Percentiles rank a stretch among this genome's conserved stretches.
These are phyloP conservation scores for Oenanthe oenanthe DNA, from an alignment of 2,113 vertebrate genomes.

Conservation along the genomic window DNA sequence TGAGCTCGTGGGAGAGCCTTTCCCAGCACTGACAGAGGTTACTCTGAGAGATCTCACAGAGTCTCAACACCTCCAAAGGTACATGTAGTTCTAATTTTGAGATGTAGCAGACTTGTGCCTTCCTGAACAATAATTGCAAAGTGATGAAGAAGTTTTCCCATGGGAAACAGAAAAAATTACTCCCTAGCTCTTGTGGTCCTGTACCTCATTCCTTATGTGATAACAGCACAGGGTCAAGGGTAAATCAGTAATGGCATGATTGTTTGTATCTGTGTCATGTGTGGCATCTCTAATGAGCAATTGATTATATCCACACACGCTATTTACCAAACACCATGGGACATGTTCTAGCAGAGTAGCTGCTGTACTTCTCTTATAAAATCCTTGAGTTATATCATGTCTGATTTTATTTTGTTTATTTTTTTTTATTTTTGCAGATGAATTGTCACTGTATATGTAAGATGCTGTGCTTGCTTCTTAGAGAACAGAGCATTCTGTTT, in stretches of 20 bases:
- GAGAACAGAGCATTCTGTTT: not conserved
- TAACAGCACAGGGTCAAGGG: not conserved
- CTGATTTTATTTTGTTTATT: not conserved
- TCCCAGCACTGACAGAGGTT: not conserved
- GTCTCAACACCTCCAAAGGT: not conserved
- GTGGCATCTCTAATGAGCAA: constrained; percentile 6
- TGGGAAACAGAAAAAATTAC: not conserved
- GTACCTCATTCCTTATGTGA: not conserved
- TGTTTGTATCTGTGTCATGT: not conserved
- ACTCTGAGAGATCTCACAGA: not conserved
- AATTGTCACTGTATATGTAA: not conserved
- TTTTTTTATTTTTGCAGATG: not conserved
- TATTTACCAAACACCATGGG: not conserved
- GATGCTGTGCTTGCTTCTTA: not conserved
- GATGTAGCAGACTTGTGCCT: not conserved
- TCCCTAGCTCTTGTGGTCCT: not conserved
- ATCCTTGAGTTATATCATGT: not conserved
- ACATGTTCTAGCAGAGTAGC: not conserved
- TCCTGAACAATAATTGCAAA: not conserved
- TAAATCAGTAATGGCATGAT: not conserved
- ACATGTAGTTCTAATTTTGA: not conserved
- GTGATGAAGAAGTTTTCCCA: not conserved
- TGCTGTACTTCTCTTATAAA: not conserved
- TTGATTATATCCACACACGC: not conserved
- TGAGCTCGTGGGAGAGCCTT: rapidly evolving